These are phyloP conservation scores for Caenorhabditis wallacei DNA, from an alignment of 2,888 invertebrate species.

Conservation along the genomic window DNA sequence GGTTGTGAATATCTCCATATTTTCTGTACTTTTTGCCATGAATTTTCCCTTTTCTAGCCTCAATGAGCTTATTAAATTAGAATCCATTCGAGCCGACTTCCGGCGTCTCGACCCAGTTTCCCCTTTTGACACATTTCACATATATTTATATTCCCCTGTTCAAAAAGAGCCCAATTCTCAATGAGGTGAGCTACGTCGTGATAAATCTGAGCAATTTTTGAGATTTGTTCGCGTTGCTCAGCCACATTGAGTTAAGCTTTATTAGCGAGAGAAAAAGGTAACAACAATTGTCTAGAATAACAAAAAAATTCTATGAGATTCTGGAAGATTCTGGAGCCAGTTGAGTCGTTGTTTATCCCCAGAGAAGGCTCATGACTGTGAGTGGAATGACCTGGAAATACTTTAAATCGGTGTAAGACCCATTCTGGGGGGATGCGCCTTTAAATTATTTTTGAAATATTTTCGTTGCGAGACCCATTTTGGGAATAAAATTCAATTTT, in stretches of 20 bases:
- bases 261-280: not conserved
- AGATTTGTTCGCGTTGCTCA: conserved; percentile 63
- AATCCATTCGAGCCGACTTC: no score
- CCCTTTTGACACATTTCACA: no score
- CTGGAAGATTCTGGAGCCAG: conserved; percentile 13
- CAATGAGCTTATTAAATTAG: no score
- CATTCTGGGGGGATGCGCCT: no score
- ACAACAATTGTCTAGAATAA: conserved; percentile 26
- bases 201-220: conserved; percentile 5
- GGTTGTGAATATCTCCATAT: conserved; percentile 31
- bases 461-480: no score
- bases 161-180: no score
- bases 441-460: no score
- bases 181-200: conserved; percentile 52
- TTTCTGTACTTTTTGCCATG: conserved; percentile 18
- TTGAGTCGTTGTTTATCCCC: conserved; percentile 70
- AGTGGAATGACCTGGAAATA: conserved; percentile 76
- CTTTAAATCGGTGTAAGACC: not conserved
- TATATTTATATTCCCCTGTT: not conserved
- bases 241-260: conserved; percentile 24
- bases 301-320: conserved; percentile 37
- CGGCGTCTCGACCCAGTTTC: not conserved
- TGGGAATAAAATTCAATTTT: no score
- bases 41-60: not conserved
- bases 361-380: conserved; percentile 75